Evolutionary conservation across 2,113 vertebrate species (phyloP), one percentile per base, ranked within the genome.

Genomic region (Tyrannus savana): DNA sequence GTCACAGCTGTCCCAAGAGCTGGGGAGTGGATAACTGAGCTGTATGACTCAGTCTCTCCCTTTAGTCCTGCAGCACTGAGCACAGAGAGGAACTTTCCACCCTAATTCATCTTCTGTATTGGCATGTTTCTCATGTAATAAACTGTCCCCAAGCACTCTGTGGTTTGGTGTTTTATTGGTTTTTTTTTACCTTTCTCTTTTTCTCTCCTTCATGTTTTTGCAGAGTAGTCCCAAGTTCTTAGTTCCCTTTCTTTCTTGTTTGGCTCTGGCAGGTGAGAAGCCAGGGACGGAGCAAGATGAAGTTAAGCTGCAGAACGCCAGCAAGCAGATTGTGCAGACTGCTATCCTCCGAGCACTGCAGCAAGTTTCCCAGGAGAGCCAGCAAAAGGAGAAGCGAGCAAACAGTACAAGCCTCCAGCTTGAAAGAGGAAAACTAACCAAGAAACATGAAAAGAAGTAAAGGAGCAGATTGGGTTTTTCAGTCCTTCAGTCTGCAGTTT

Each of bases 301-400:
- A 94, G 97, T 95, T 23, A 98, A 92, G 84, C 93, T 98, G 73
- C 97, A 98, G 96, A 97, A 96, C 5, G 97, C 97, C 96, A 98
- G 98, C 96, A 98, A 97, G 85, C 97, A 98, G 96, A 98, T 98
- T 13, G 98, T 98, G 73, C 98, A 98, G 91, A 97, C 96, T 3
- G 98, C 95, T n/a, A 98, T 98, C 90, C 97, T 97, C 19, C 97
- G 95, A 62, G 98, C 98, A 3, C 94, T 98, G 58, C 98, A 96
- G 56, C 98, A 98, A 47, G 97, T 98, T 46, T 98, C 98, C 76
- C 98, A 90, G 89, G 98, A 98, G 87, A 97, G 87, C 35, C 96
- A 87, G 78, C 95, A 88, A 58, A 91, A 87, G 72, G 97, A 96
- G 41, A 97, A 89, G 55, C 35, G 37, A 60, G 37, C 77, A 41